Percentiles rank a stretch among this genome's conserved stretches.
Evolutionary conservation across 92 coral and sea anemone genomes (phyloP).

Genomic region (Zoanthus sociatus): DNA sequence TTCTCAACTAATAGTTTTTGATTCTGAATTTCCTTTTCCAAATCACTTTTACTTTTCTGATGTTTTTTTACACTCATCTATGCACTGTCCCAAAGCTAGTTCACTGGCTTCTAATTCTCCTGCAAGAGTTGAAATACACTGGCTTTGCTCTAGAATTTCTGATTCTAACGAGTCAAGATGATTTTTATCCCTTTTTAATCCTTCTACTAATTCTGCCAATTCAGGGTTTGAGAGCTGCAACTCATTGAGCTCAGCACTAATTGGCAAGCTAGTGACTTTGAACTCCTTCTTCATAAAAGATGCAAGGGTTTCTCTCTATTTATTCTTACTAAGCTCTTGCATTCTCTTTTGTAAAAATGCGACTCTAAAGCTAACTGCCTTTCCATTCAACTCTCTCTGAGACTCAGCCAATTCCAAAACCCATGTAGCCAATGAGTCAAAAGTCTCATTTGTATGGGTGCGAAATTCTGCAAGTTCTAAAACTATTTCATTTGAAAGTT

Average conservation of each 20-base stretch:
- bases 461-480: conserved; percentile 22
- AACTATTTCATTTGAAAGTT: neutral
- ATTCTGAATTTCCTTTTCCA: neutral
- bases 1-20: neutral
- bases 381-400: neutral
- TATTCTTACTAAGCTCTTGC: neutral
- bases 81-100: conserved; percentile 33
- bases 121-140: conserved; percentile 34
- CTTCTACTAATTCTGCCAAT: neutral
- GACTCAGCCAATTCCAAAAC: conserved; percentile 1
- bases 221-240: neutral
- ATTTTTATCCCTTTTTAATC: neutral
- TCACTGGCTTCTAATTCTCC: conserved; percentile 28
- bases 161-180: neutral
- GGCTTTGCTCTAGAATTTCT: conserved; percentile 27
- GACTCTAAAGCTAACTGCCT: neutral
- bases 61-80: conserved; percentile 8
- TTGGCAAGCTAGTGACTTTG: neutral
- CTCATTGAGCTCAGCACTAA: neutral
- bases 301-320: neutral
- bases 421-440: neutral
- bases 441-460: neutral
- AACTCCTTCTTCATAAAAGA: neutral
- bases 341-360: neutral
- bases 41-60: neutral